A percentile compares a stretch with the other conserved stretches of the same genome.
phyloP scores from a whole-genome alignment of 1,140 invertebrate genomes.

The Anastrepha obliqua region DNA sequence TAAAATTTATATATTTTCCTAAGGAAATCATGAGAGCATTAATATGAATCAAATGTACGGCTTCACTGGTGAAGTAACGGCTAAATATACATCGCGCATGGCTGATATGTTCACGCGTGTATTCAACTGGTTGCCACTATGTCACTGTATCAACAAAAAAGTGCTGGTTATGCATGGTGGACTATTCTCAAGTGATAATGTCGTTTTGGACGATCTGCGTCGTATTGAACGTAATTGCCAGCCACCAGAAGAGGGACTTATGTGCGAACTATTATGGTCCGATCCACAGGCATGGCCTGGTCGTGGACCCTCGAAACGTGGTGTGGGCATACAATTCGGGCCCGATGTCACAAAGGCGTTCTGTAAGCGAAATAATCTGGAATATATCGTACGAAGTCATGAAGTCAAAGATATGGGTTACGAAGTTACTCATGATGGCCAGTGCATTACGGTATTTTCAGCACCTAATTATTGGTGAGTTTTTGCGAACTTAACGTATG shows the following conservation, averaged over 20 bases:
- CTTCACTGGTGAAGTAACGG: conserved; percentile 97
- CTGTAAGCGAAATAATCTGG: conserved; percentile 88
- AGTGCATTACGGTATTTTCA: conserved; percentile 97
- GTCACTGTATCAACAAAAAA: conserved; percentile 94
- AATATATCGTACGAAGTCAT: conserved; percentile 97
- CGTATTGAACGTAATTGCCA: conserved; percentile 93
- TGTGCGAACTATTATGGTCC: conserved; percentile 99
- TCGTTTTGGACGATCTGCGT: conserved; percentile 93
- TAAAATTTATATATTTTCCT: neutral
- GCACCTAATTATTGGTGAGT: conserved; percentile 98
- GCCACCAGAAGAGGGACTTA: conserved; percentile 96
- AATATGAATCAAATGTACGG: conserved; percentile 99
- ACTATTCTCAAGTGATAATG: conserved; percentile 90
- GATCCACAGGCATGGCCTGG: conserved; percentile 95
- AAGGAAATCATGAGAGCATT: conserved; percentile 97
- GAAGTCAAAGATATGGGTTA: conserved; percentile 99
- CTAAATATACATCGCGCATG: conserved; percentile 96
- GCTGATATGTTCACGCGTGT: conserved; percentile 98
- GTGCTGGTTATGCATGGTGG: conserved; percentile 98
- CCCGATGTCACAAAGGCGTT: conserved; percentile 96
- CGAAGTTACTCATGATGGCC: conserved; percentile 94
- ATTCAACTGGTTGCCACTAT: conserved; percentile 97
- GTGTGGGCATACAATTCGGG: conserved; percentile 98
- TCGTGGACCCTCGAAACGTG: conserved; percentile 93
- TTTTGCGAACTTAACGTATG: neutral